A percentile compares a stretch with the other conserved stretches of the same genome.
phyloP scores from a whole-genome alignment of 2,888 invertebrate species.

The Catocala sponsa region DNA sequence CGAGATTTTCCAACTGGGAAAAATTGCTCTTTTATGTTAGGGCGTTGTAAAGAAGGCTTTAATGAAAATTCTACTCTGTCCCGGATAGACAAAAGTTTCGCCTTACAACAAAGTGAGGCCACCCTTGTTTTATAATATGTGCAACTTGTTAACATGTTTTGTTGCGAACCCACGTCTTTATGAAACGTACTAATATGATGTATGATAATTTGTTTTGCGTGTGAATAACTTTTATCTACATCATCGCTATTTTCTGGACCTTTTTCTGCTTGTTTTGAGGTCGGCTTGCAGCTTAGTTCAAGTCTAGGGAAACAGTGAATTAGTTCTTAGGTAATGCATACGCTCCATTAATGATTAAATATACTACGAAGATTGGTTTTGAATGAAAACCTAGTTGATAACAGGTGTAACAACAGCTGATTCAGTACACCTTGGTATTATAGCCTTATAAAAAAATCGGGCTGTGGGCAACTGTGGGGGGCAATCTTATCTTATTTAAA shows the following conservation, averaged over 20 bases:
- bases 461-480: no score
- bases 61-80: conserved; percentile 81
- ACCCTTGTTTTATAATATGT: conserved; percentile 56
- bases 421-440: no score
- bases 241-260: conserved; percentile 3
- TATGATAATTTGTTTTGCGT: conserved; percentile 39
- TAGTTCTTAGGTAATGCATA: no score
- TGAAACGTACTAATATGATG: conserved; percentile 37
- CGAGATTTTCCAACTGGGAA: conserved; percentile 82
- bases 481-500: no score
- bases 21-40: conserved; percentile 84
- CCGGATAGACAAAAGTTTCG: conserved; percentile 71
- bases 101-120: conserved; percentile 61
- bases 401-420: no score
- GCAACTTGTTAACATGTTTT: conserved; percentile 54
- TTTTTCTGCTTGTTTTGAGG: not conserved
- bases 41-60: conserved; percentile 78
- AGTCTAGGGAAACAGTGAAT: no score
- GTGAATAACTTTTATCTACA: conserved; percentile 21
- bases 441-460: no score
- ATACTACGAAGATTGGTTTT: no score
- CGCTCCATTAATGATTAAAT: no score
- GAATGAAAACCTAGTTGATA: no score
- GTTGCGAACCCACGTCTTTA: conserved; percentile 38
- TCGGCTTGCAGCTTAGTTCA: not conserved